phyloP scores from a whole-genome alignment of 2,113 vertebrate species.

The Tetraodon nigroviridis region DNA sequence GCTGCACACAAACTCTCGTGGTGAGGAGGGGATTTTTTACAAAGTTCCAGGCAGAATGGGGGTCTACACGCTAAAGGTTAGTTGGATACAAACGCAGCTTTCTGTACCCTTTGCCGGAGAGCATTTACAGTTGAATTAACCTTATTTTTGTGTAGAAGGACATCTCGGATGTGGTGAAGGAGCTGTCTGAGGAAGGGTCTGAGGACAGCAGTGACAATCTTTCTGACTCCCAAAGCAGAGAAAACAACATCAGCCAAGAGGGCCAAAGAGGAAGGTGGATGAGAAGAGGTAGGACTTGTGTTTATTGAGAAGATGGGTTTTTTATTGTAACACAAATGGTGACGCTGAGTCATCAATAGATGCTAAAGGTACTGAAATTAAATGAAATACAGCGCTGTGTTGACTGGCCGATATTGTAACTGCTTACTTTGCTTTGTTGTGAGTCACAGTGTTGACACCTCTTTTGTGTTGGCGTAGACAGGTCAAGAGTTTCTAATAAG shows the following conservation, averaged over 20 bases:
- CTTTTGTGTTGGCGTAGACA: conserved; percentile 13
- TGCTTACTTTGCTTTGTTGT: conserved; percentile 1
- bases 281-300: conserved; percentile 80
- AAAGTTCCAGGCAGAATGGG: conserved; percentile 98
- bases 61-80: conserved; percentile 97
- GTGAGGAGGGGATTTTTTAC: conserved; percentile 98
- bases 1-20: conserved; percentile 96
- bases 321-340: neutral
- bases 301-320: neutral
- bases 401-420: neutral
- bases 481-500: conserved; percentile 1
- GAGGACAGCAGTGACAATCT: conserved; percentile 89
- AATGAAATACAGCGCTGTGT: neutral
- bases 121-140: neutral
- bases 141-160: conserved; percentile 81
- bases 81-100: conserved; percentile 26
- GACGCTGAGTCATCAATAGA: neutral
- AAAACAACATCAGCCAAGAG: conserved; percentile 78
- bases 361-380: neutral
- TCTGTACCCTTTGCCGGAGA: neutral
- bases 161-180: conserved; percentile 81
- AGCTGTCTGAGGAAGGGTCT: conserved; percentile 84
- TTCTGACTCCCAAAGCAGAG: conserved; percentile 80
- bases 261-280: conserved; percentile 84
- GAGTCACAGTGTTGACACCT: conserved; percentile 27